Base-by-base conservation (phyloP, 2,113 vertebrate genomes). In the Salminus brasiliensis region DNA sequence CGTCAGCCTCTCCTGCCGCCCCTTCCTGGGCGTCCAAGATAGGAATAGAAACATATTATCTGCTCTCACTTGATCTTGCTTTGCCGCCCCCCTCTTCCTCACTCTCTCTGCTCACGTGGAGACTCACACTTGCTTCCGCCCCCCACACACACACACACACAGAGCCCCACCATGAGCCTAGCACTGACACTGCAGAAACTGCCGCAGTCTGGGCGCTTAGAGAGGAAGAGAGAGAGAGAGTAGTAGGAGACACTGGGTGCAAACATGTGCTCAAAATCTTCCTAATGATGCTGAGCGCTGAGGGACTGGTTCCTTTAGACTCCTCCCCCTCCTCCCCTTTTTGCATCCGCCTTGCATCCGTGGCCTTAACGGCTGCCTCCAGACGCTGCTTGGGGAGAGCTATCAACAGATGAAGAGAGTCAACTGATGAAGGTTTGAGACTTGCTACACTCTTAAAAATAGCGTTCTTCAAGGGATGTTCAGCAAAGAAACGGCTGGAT, bases 1-100 rank as follows among this genome's bases (percentile, higher is more conserved):
- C 4, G 34, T 68, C 41, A 49, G 39, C 32, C 9, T 11, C 43
- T 49, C 76, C 45, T 43, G 21, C 12, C n/a, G n/a, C n/a, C n/a
- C n/a, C 23, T 16, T 10, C 62, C 52, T 71, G 21, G 52, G 36
- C 59, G 62, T 59, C 29, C 43, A 32, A 76, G 81, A 72, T 41
- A 68, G 69, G 62, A 74, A 77, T 52, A 67, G 71, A 59, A 81
- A 52, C 69, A 32, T 60, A 52, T 62, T 63, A 78, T 73, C 74
- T 66, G 47, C 45, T 53, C 68, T 59, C 67, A 21, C 55, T 69
- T 23, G 49, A 68, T 55, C 32, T 74, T 6, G 21, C 62, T 65
- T 32, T 36, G 4, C 32, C 10, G 2, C 34, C 27, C 27, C 47
- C 27, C 41, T 43, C 9, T 25, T 0, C 9, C 65, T 45, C 36